These are phyloP conservation scores for Cryptoleucopteryx plumbea DNA, from an alignment of 2,113 vertebrate species.

Conservation along the genomic window DNA sequence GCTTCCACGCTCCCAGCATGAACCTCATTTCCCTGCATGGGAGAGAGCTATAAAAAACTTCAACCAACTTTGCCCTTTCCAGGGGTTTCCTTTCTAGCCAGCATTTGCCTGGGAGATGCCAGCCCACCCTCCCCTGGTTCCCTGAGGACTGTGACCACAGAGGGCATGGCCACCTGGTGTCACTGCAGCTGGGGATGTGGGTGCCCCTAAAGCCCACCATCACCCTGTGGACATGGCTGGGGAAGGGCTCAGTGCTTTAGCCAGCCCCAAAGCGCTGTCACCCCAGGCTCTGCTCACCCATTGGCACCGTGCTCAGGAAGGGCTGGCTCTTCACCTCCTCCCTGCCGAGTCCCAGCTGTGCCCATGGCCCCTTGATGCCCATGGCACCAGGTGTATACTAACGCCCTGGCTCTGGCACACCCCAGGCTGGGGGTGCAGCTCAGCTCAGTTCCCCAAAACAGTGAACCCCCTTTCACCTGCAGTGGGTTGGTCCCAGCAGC, in stretches of 20 bases:
- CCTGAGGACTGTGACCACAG: not conserved
- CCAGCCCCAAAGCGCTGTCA: not conserved
- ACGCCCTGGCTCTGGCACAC: not conserved
- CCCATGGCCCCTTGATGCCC: rapidly evolving
- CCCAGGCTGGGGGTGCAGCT: not conserved
- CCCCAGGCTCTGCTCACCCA: not conserved
- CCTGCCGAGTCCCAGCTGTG: not conserved
- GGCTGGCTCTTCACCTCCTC: not conserved
- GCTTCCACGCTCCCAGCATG: not conserved
- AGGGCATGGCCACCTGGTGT: not conserved
- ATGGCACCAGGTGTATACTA: not conserved
- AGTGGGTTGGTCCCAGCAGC: rapidly evolving
- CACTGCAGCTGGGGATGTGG: not conserved
- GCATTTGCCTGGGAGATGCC: not conserved
- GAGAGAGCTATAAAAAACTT: not conserved
- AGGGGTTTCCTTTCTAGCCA: not conserved
- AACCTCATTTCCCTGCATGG: not conserved
- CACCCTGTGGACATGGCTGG: not conserved
- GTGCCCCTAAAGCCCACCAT: not conserved
- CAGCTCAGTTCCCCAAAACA: not conserved
- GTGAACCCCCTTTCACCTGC: not conserved
- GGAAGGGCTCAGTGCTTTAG: not conserved
- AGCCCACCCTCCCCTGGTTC: not conserved
- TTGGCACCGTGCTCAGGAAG: not conserved
- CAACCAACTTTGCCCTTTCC: not conserved